Base-by-base conservation (phyloP, 2,113 vertebrate genomes). In the Romanogobio albipinnatus region DNA sequence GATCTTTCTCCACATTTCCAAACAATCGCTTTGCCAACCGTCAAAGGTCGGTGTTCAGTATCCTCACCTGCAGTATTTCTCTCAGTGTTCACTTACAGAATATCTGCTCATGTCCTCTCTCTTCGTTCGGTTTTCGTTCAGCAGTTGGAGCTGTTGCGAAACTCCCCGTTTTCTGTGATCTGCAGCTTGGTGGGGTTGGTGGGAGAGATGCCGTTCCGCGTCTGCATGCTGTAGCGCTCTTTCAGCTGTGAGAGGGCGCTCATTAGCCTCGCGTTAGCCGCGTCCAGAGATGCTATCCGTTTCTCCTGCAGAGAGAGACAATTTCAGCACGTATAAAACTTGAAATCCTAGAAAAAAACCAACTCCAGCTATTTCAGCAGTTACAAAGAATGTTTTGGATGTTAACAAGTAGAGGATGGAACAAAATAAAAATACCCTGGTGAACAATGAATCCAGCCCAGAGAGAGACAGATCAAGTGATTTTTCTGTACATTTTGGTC, bases 151-250 rank as follows among this genome's bases (percentile, higher is more conserved):
- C 97, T 98, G 96, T 99, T 99, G 89, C 97, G 92, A 93, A 99
- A 99, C 94, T 99, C 98, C 89, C 98, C 98, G 91, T 99, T 99
- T 91, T 99, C 98, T 1, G 98, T 99, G 89, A 99, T 99, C 96
- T 99, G 98, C 91, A 99, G 97, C 92, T 99, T 99, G 95, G 96
- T 97, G 94, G 98, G 97, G 95, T 99, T 99, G 95, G 98, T 99
- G 92, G 98, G 98, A 86, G 98, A 99, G 95, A 99, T 96, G 94
- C 98, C 98, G 90, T 99, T 99, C 94, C 97, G 97, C 71, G 95
- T 97, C 94, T 98, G 98, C 95, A 98, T 96, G 96, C 97, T 99
- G 96, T 99, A 99, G 94, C 98, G 97, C 95, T 99, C 98, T 96
- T 99, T 99, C 89, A 99, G 96, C 95, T 99, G 98, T 1, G 96